Base-by-base conservation (phyloP, 2,888 invertebrate species). In the Fragum sueziense region DNA sequence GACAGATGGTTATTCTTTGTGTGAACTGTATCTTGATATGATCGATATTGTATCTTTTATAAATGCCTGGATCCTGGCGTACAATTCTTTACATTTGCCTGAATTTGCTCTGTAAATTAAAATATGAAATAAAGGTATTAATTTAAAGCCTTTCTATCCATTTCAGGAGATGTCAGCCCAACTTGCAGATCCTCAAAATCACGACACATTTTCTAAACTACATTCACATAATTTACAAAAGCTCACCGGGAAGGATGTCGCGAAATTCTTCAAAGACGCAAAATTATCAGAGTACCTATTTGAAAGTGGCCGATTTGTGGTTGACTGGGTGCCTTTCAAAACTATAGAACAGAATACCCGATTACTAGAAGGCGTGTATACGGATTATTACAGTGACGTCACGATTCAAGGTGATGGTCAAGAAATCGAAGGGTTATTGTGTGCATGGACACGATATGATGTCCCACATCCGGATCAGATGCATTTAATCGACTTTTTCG, bases 311-410 rank as follows among this genome's bases (percentile, higher is more conserved):
- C 25, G 57, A 14, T 29, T 57, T 11, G 27, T 57, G 25, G 57
- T 57, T 27, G 57, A 57, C 57, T 57, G 57, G 57, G 14, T 57
- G 29, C 57, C 57, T 3, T 57, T 14, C 29, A 57, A 57, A 57
- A 57, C 57, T 27, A 57, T 27, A 14, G 57, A 57, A 7, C 17
- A 57, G 20, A 57, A 57, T 57, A 27, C 57, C 20, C 29, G 57
- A 6, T 29, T 57, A 29, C 57, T 57, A 9, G 57, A 57, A 17
- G 57, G 57, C 57, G 57, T 29, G 7, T 57, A 22, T 29, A 57
- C 57, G 25, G 29, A 57, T 9, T 57, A 57, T 57, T 57, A 22
- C 57, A 57, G 57, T 27, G 57, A 57, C 57, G 57, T 57, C 57
- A 57, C 7, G 11, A 29, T 27, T 27, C 27, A 57, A 57, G 57